Conservation (phyloP, 2,888 invertebrate species). For the Chesias legatella region DNA sequence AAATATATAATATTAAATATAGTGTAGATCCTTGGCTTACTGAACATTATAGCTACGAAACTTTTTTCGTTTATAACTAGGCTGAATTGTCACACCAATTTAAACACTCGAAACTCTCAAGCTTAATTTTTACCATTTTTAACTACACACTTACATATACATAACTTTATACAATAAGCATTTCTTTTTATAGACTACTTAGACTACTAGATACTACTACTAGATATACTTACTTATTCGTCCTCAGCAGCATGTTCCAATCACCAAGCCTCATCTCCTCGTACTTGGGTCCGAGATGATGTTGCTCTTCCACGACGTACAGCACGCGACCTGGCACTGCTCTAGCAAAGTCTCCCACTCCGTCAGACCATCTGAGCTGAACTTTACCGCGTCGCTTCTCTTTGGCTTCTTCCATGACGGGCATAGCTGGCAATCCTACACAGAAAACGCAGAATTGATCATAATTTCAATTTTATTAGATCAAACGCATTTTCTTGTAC, state of each 20-base stretch:
- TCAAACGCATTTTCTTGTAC: too few relatives aligned
- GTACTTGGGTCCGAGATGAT: conserved; percentile 84
- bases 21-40: too few relatives aligned
- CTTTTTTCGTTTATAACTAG: too few relatives aligned
- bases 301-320: conserved; percentile 85
- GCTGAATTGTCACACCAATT: too few relatives aligned
- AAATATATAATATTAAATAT: too few relatives aligned
- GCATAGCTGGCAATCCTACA: conserved; percentile 84
- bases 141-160: neutral
- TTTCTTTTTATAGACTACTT: too few relatives aligned
- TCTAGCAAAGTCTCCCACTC: conserved; percentile 65
- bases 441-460: too few relatives aligned
- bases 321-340: conserved; percentile 67
- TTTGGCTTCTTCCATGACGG: conserved; percentile 79
- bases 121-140: too few relatives aligned
- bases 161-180: neutral
- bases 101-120: too few relatives aligned
- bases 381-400: conserved; percentile 73
- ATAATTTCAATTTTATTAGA: too few relatives aligned
- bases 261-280: conserved; percentile 82
- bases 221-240: conserved; percentile 69
- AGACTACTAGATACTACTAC: too few relatives aligned
- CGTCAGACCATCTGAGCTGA: conserved; percentile 67
- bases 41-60: too few relatives aligned
- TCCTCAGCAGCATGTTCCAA: conserved; percentile 81